A percentile compares a stretch with the other conserved stretches of the same genome.
phyloP scores from a whole-genome alignment of 1,140 invertebrate genomes.

The Drosophila lacertosa region DNA sequence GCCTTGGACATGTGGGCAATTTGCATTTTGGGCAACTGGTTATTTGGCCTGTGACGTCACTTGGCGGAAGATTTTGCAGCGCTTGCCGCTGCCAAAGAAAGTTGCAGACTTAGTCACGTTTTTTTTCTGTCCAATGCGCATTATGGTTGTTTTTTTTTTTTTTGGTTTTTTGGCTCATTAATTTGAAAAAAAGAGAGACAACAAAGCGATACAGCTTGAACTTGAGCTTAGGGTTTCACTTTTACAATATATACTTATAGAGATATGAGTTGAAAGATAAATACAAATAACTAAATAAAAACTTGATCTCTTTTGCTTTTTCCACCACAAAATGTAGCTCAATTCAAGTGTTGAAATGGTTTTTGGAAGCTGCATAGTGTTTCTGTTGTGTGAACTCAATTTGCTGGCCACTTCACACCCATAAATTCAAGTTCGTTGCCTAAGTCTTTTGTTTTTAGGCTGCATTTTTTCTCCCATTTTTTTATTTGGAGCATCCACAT shows the following conservation, averaged over 20 bases:
- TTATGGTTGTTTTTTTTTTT: conserved; percentile 22
- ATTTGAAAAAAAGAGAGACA: conserved; percentile 12
- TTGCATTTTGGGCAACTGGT: conserved; percentile 52
- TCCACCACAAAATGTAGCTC: background rate
- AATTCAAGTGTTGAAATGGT: conserved; percentile 15
- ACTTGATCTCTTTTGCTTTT: background rate
- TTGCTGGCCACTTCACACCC: conserved; percentile 1
- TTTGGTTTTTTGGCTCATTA: conserved; percentile 25
- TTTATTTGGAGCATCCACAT: conserved; percentile 17
- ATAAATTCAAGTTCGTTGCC: conserved; percentile 66
- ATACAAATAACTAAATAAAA: conserved; percentile 3
- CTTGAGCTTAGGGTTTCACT: conserved; percentile 54
- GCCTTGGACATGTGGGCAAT: conserved; percentile 51
- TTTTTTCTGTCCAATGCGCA: conserved; percentile 7
- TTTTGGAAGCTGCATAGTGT: conserved; percentile 1
- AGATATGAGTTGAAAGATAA: background rate
- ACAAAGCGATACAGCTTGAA: conserved; percentile 29
- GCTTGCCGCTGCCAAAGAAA: conserved; percentile 46
- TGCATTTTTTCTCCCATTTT: background rate
- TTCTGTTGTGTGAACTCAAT: conserved; percentile 4
- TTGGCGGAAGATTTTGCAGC: conserved; percentile 50
- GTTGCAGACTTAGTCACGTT: conserved; percentile 63
- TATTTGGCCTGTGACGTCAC: conserved; percentile 45
- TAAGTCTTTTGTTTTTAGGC: conserved; percentile 74
- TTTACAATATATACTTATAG: conserved; percentile 13